Base-by-base conservation (phyloP, 2,888 invertebrate genomes). In the Nebria brevicollis region DNA sequence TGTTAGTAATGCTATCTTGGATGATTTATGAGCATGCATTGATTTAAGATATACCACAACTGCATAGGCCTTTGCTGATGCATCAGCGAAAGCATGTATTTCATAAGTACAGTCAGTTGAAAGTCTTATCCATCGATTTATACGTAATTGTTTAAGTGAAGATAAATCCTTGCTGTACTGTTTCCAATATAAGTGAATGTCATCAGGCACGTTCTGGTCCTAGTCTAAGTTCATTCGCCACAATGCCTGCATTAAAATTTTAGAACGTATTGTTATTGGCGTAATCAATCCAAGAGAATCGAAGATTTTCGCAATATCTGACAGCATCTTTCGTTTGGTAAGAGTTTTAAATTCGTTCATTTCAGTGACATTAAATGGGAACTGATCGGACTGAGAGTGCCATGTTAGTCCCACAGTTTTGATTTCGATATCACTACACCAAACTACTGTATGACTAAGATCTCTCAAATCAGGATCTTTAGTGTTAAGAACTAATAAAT, bases 221-320 rank as follows among this genome's bases (percentile, higher is more conserved):
- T 85, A 86, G 0, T 75, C 82, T 1, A 83, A 10, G 34, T 84
- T 81, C 1, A 72, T 5, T 42, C 83, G 80, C 84, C 84, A 85
- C 7, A 85, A n/a, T 15, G 80, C 26, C 66, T 85, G 84, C 81
- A 85, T 83, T 7, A 85, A 76, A 1, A 82, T 77, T 74, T 85
- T 85, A 11, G 83, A 83, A 0, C 65, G 80, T 20, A 84, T 82
- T 0, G 83, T 82, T 13, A 84, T 75, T 10, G 84, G 84, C 1
- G 82, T 82, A 0, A 85, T 26, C 1, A 84, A 70, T 10, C 84
- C 84, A 15, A 84, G 72, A 0, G 84, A 83, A 68, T 85, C 84
- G 66, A 84, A 84, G 5, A 84, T 82, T 43, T 82, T 76, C 13
- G 84, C 82, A 8, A 84, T 84, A 11, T 82, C 82, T 2, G 83